phyloP scores from a whole-genome alignment of 2,797 vertebrate species.

The Eulemur rubriventer region DNA sequence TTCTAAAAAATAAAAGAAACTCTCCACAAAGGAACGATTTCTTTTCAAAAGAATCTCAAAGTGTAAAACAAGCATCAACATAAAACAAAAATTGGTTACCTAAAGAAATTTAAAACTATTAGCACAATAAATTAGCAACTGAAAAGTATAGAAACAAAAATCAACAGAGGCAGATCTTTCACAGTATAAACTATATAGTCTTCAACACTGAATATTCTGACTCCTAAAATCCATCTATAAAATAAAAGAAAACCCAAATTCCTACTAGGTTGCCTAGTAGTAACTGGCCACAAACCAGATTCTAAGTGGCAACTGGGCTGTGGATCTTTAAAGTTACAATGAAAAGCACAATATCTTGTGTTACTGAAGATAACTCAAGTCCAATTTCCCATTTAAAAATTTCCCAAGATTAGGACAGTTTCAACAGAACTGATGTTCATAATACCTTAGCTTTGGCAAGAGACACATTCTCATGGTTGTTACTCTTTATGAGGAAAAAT shows the following conservation, averaged over 20 bases:
- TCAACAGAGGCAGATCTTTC: background rate
- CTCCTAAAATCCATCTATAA: background rate
- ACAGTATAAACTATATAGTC: background rate
- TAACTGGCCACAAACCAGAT: constrained; percentile 32
- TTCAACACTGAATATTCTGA: background rate
- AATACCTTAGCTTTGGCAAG: constrained; percentile 98
- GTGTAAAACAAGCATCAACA: background rate
- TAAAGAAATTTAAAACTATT: background rate
- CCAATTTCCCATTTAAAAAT: background rate
- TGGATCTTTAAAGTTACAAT: background rate
- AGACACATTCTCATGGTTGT: constrained; percentile 99
- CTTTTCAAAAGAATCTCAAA: background rate
- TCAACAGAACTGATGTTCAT: constrained; percentile 58
- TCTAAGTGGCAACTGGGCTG: background rate
- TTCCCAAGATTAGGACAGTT: background rate
- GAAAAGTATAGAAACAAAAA: background rate
- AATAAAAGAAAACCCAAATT: constrained; percentile 28
- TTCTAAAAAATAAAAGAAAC: background rate
- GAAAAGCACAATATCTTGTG: background rate
- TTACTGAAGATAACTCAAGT: background rate
- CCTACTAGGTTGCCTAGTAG: background rate
- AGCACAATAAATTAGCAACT: background rate
- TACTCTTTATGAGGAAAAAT: constrained; percentile 99
- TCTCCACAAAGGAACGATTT: background rate
- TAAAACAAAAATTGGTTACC: background rate